Evolutionary conservation across 2,888 invertebrate species (phyloP).

Genomic region (Acleris literana): DNA sequence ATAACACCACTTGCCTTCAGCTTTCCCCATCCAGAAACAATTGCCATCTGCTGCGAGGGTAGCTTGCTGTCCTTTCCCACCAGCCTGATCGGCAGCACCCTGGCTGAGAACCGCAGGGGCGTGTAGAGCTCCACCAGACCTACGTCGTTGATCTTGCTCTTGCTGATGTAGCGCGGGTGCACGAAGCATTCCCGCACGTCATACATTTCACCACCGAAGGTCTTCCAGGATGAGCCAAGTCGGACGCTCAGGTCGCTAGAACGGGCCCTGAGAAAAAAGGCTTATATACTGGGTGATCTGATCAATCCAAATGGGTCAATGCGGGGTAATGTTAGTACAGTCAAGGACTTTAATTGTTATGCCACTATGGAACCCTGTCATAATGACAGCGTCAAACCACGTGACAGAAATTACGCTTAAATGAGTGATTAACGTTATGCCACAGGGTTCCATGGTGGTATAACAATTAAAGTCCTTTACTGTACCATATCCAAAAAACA

Average conservation of each 20-base stretch:
- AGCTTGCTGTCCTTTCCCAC: conserved; percentile 57
- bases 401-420: too few species aligned
- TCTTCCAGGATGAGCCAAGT: conserved; percentile 78
- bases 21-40: conserved; percentile 79
- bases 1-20: conserved; percentile 63
- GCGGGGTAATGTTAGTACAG: too few species aligned
- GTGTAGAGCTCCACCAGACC: conserved; percentile 71
- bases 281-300: too few species aligned
- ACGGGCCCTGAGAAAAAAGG: conserved; percentile 54
- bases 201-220: conserved; percentile 78
- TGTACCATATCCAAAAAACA: too few species aligned
- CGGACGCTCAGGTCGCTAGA: conserved; percentile 72
- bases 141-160: conserved; percentile 75
- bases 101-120: conserved; percentile 65
- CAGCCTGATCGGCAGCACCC: conserved; percentile 67
- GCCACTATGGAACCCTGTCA: too few species aligned
- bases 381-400: too few species aligned
- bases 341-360: too few species aligned
- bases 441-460: too few species aligned
- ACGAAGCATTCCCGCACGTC: conserved; percentile 69
- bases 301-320: too few species aligned
- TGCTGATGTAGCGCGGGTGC: conserved; percentile 73
- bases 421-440: too few species aligned
- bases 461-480: too few species aligned
- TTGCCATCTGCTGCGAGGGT: conserved; percentile 59